phyloP scores from a whole-genome alignment of 2,113 vertebrate genomes.

The Psittacus erithacus region DNA sequence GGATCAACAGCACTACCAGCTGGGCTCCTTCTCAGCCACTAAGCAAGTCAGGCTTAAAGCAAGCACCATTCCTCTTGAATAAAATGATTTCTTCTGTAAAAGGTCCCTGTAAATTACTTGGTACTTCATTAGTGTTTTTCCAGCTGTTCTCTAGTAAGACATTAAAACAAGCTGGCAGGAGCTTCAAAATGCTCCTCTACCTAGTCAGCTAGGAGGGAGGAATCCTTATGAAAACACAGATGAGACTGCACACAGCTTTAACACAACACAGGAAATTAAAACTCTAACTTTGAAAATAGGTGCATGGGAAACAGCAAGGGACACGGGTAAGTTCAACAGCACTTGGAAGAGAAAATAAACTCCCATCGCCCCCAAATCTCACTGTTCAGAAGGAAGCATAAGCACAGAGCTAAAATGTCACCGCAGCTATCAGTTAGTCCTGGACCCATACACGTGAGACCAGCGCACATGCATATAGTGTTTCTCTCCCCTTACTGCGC shows the following conservation, averaged over 20 bases:
- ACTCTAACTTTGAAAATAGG: background rate
- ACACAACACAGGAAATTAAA: constrained; percentile 68
- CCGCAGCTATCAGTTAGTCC: constrained; percentile 9
- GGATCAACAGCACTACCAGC: background rate
- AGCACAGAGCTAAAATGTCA: constrained; percentile 51
- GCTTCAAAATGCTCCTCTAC: constrained; percentile 33
- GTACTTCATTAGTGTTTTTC: constrained; percentile 27
- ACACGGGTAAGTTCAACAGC: background rate
- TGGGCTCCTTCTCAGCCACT: background rate
- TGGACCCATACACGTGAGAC: background rate
- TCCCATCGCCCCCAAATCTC: background rate
- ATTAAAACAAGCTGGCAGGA: constrained; percentile 18
- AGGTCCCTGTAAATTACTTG: constrained; percentile 11
- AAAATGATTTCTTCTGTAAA: background rate
- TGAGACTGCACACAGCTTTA: constrained; percentile 29
- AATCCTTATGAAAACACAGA: constrained; percentile 68
- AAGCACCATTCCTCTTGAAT: background rate
- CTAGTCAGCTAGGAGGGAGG: constrained; percentile 17
- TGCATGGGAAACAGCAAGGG: constrained; percentile 7
- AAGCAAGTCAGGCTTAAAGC: background rate
- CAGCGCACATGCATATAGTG: background rate
- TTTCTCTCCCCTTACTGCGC: background rate
- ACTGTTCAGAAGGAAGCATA: background rate
- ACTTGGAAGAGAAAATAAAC: background rate
- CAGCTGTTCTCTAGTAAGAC: constrained; percentile 42